phyloP scores from a whole-genome alignment of 2,113 vertebrate species.

The Carollia perspicillata region DNA sequence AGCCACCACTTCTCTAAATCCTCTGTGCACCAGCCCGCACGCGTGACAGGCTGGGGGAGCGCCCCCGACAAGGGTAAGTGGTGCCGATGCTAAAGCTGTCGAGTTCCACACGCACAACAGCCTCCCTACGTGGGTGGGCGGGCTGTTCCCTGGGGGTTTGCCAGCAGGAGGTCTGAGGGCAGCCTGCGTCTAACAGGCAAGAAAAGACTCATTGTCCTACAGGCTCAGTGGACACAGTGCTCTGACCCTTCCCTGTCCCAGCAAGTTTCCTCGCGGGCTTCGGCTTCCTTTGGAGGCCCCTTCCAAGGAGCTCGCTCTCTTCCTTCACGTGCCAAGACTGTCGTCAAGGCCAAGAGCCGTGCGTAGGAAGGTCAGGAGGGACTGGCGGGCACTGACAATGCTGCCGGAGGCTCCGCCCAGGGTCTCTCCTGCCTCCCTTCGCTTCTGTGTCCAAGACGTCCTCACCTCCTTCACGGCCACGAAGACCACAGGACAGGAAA shows the following conservation, averaged over 20 bases:
- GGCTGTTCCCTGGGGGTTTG: rapidly evolving
- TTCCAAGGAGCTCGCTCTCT: neutral
- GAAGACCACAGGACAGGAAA: neutral
- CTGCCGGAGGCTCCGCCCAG: rapidly evolving
- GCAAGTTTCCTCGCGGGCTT: slow-evolving; percentile 20
- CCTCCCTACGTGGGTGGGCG: rapidly evolving
- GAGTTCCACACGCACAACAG: neutral
- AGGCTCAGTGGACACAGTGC: neutral
- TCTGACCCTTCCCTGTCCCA: slow-evolving; percentile 21
- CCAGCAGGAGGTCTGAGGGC: neutral
- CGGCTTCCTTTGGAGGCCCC: neutral
- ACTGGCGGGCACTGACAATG: neutral
- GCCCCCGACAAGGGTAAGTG: no score
- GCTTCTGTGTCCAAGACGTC: rapidly evolving
- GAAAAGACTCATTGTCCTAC: neutral
- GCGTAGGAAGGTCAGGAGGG: neutral
- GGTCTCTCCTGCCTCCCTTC: neutral
- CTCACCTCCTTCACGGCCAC: neutral
- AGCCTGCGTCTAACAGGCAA: neutral
- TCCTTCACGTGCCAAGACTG: neutral
- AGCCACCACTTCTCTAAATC: no score
- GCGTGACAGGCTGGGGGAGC: rapidly evolving
- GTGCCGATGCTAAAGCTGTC: neutral
- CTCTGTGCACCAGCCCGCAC: rapidly evolving
- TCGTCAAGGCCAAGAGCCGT: neutral